Evolutionary conservation across 2,888 invertebrate species (phyloP), one percentile per base, ranked within the genome.

Genomic region (Willowsia nigromaculata): DNA sequence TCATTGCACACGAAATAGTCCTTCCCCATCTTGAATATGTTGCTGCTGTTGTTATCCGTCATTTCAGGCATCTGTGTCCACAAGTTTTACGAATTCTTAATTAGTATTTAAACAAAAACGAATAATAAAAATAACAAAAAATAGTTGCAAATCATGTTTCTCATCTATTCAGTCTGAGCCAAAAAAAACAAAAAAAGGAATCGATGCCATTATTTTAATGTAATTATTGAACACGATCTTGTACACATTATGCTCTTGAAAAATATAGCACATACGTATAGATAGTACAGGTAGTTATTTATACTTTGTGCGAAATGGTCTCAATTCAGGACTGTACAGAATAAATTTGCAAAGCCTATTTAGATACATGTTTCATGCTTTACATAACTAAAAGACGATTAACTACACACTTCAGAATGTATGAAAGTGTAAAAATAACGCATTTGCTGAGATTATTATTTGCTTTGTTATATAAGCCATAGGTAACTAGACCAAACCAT

Each of bases 21-120:
- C 90, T 94, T 94, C 13, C 94, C 94, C 30, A 94, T 90, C 50
- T 93, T 93, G 91, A 94, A 94, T 13, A 95, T 93, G 82, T 94
- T 94, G 6, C 94, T 94, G 47, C 93, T 92, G 40, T 94, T 94
- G 92, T 95, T 95, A 93, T 95, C 95, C 0, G 94, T 94, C 82
- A 93, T 89, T 86, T 94, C 94, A 40, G 93, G 93, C 50, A 93
- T 89, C 93, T 93, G 82, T 13, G 22, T 56, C 4, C 22, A 92
- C 90, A 56, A 68, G 91, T 68, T 27, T 85, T 56, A 88, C 43
- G 37, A 37, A 37, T 37, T 37, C 4, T 37, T n/a, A n/a, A 37
- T 4, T 87, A 86, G 47, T 56, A 50, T 18, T 11, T 18, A n/a
- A 65, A 84, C 25, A 7, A n/a, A 18, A 4, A 40, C 30, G 37